Evolutionary conservation across 2,888 invertebrate species (phyloP).

Genomic region (Timema cristinae): DNA sequence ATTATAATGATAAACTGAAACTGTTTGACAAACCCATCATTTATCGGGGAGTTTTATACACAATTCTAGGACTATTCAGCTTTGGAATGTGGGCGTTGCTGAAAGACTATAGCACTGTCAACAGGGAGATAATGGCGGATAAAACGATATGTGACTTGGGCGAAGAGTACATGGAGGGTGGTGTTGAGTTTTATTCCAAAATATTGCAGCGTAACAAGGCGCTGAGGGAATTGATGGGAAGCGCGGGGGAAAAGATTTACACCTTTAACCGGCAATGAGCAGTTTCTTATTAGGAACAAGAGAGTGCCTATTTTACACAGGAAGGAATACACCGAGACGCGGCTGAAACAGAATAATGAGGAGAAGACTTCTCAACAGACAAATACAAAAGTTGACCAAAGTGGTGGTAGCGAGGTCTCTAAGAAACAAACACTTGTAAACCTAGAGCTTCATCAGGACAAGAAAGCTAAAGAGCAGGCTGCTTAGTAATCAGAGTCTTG

Average conservation of each 20-base stretch:
- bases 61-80: conserved; percentile 54
- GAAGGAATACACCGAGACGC: conserved; percentile 58
- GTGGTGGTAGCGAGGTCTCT: no score
- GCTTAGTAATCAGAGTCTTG: no score
- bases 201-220: conserved; percentile 68
- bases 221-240: conserved; percentile 61
- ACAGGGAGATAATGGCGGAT: conserved; percentile 62
- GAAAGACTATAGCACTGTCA: conserved; percentile 60
- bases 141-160: conserved; percentile 56
- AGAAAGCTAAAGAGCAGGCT: no score
- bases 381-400: no score
- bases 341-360: background rate
- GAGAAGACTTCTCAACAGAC: no score
- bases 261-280: conserved; percentile 66
- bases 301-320: conserved; percentile 61
- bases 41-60: conserved; percentile 52
- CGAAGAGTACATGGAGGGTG: conserved; percentile 64
- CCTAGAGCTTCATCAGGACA: no score
- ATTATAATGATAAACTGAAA: conserved; percentile 53
- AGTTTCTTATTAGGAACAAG: conserved; percentile 60
- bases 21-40: conserved; percentile 52
- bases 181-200: conserved; percentile 72
- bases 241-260: conserved; percentile 57
- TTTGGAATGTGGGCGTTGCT: conserved; percentile 58
- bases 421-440: no score